Base-by-base conservation (phyloP, 2,888 invertebrate species). In the Plebejus anna region DNA sequence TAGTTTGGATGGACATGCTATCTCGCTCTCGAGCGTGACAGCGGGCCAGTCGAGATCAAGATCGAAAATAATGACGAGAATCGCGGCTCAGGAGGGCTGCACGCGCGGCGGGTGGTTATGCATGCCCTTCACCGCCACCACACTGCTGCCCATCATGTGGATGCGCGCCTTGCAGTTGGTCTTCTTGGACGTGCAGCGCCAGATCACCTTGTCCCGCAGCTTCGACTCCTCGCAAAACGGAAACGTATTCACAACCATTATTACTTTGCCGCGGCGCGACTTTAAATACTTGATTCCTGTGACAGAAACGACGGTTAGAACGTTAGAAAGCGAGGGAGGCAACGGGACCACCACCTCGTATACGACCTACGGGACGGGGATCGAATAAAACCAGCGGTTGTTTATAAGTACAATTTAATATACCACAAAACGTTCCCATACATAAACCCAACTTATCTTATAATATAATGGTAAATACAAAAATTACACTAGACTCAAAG, bases 321-420 rank as follows among this genome's bases (percentile, higher is more conserved):
- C 16, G 7, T 51, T 4, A 32, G 55, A 16, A 57, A 71, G 55
- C 71, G 22, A 16, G 36, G 16, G 3, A 81, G 80, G 76, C 72
- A 61, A 38, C 55, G 70, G 75, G 55, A 78, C 82, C 81, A 78
- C 79, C 80, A 78, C 78, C 79, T 55, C 38, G 42, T 11, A 2
- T 55, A 22, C 71, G 66, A 66, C 51, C 9, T 22, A 32, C 22
- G 9, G 28, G 47, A 38, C 22, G 55, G 75, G 61, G 76, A 55
- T 75, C 32, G 89, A 93, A 91, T 90, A 80, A 94, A 92, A 94
- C 92, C 47, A 89, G 82, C 92, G 90, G 83, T 92, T 88, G 88
- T 89, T 91, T 87, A 90, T 92, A 94, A 92, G 92, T 93, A 93
- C 93, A 92, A 90, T 93, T 90, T 94, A 92, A 90, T 92, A 90